phyloP scores from a whole-genome alignment of 1,140 invertebrate species.

The Hylyphantes graminicola region DNA sequence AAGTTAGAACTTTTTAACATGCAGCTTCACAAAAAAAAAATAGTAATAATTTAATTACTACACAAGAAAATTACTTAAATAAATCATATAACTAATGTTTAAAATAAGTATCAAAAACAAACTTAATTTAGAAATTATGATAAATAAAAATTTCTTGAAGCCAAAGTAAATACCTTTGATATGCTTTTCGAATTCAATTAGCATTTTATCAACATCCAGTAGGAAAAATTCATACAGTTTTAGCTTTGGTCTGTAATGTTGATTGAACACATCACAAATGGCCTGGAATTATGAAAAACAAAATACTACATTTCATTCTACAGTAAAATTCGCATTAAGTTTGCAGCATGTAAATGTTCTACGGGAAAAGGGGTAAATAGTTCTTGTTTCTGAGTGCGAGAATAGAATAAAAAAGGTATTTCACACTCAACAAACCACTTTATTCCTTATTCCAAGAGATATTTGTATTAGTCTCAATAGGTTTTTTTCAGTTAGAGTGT shows the following conservation, averaged over 20 bases:
- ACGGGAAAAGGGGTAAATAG: too few species aligned
- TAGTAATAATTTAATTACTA: too few species aligned
- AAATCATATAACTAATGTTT: too few species aligned
- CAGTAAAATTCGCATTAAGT: too few species aligned
- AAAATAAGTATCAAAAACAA: not conserved
- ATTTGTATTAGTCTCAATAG: too few species aligned
- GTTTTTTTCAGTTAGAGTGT: too few species aligned
- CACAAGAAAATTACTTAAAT: not conserved
- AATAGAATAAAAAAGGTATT: too few species aligned
- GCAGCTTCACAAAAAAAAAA: not conserved
- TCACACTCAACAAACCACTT: too few species aligned
- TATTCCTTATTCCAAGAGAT: too few species aligned
- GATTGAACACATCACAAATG: conserved; percentile 77
- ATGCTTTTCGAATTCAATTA: conserved; percentile 76
- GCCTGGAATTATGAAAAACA: conserved; percentile 70
- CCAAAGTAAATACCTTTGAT: conserved; percentile 33
- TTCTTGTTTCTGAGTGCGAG: too few species aligned
- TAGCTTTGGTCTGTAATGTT: conserved; percentile 78
- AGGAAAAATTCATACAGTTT: conserved; percentile 88
- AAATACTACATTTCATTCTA: not conserved
- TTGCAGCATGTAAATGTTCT: too few species aligned
- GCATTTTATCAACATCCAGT: conserved; percentile 78
- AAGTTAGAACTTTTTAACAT: too few species aligned
- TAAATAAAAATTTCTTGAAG: not conserved
- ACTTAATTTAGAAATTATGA: conserved; percentile 40